Base-by-base conservation (phyloP, 2,888 invertebrate genomes). In the Neoitamus cyanurus region DNA sequence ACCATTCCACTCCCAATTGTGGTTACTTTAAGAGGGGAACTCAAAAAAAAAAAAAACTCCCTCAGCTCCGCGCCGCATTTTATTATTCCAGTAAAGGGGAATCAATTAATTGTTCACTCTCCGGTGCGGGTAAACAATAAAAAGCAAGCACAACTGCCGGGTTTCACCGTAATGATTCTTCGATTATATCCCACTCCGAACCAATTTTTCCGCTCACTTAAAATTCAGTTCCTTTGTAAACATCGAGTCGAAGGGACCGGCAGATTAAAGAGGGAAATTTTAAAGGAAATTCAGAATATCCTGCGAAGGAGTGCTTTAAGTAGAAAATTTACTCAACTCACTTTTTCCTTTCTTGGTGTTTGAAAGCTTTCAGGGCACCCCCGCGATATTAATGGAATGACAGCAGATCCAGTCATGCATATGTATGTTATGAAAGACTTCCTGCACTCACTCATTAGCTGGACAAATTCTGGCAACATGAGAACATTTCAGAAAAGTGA, bases 131-230 rank as follows among this genome's bases (percentile, higher is more conserved):
- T 58, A 58, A 58, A 58, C 58, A 58, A 58, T 58, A 58, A 58
- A 58, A 58, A 58, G 58, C 9, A 58, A 58, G 58, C 58, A 58
- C 58, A 78, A 78, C 48, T 78, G 48, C 78, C 46, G 28, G 48
- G 48, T 78, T 78, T 78, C 78, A 25, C 31, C 48, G 31, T 78
- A 78, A 78, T 78, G 78, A 78, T 78, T 31, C 78, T 78, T 78
- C 78, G 78, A 78, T 78, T 78, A 78, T 58, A 48, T 42, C 58
- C 78, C 78, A 78, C 48, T 78, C 48, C 48, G 48, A 78, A 58
- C 48, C 78, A 78, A 78, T 78, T 78, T 78, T 48, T 78, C 78
- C 48, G 31, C 78, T 78, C 78, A 58, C 48, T 78, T 31, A 48
- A 58, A 78, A 48, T 78, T 78, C 78, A 78, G 42, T 78, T 78